Evolutionary conservation across 2,113 vertebrate genomes (phyloP).

Genomic region (Melanerpes formicivorus): DNA sequence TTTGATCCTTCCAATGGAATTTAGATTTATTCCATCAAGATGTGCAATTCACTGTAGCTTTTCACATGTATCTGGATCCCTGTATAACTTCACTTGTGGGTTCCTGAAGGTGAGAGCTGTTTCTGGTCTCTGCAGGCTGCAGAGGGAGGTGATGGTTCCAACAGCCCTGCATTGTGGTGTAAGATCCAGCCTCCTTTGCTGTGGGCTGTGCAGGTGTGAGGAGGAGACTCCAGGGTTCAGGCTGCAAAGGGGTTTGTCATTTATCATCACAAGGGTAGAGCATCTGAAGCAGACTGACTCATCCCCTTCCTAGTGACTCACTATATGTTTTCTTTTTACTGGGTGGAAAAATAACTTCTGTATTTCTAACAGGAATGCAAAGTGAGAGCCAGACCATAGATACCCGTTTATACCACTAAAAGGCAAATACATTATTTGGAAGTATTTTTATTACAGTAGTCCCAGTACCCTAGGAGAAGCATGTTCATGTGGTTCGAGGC

Average conservation of each 20-base stretch:
- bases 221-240: not conserved
- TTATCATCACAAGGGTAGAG: not conserved
- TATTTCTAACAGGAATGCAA: not conserved
- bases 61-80: not conserved
- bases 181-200: not conserved
- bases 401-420: not conserved
- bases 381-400: constrained; percentile 16
- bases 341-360: not conserved
- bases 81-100: not conserved
- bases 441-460: constrained; percentile 16
- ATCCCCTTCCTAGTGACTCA: constrained; percentile 45
- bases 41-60: not conserved
- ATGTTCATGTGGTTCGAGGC: not conserved
- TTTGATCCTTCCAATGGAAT: not conserved
- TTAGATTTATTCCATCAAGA: not conserved
- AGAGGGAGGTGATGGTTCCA: not conserved
- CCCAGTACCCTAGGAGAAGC: constrained; percentile 9
- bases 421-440: constrained; percentile 8
- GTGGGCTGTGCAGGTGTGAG: not conserved
- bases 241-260: not conserved
- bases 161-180: fast-evolving
- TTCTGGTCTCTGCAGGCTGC: not conserved
- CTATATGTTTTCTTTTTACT: not conserved
- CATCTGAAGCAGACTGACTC: constrained; percentile 38
- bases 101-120: not conserved